Evolutionary conservation across 2,888 invertebrate species (phyloP).

Genomic region (Eilema griseolum): DNA sequence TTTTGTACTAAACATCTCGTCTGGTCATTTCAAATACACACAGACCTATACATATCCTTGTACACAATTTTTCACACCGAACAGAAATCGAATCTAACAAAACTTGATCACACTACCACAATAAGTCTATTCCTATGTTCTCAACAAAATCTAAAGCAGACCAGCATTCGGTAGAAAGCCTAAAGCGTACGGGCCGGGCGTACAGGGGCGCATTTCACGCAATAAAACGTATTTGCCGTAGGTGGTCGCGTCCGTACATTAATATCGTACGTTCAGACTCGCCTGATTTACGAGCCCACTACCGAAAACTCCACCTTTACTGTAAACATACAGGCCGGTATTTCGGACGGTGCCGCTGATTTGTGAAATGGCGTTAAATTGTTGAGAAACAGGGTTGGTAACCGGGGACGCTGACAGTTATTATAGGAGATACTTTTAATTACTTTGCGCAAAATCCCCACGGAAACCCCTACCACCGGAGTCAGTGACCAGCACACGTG

Average conservation of each 20-base stretch:
- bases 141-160: background rate
- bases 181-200: background rate
- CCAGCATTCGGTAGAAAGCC: background rate
- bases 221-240: conserved; percentile 59
- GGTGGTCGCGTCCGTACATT: conserved; percentile 58
- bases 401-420: too few relatives aligned
- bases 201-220: conserved; percentile 38
- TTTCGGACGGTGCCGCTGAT: conserved; percentile 11
- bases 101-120: background rate
- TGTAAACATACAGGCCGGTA: conserved; percentile 39
- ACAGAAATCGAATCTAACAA: background rate
- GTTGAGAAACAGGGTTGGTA: too few relatives aligned
- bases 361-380: background rate
- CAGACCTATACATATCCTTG: too few relatives aligned
- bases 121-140: background rate
- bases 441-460: too few relatives aligned
- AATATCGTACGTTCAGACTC: conserved; percentile 56
- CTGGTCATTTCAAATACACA: too few relatives aligned
- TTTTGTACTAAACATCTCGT: too few relatives aligned
- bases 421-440: too few relatives aligned
- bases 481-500: too few relatives aligned
- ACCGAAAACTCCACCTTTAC: conserved; percentile 59
- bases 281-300: conserved; percentile 58
- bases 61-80: too few relatives aligned
- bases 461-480: too few relatives aligned